Conservation (phyloP, 2,888 invertebrate species). For the Balanococcus diminutus region DNA sequence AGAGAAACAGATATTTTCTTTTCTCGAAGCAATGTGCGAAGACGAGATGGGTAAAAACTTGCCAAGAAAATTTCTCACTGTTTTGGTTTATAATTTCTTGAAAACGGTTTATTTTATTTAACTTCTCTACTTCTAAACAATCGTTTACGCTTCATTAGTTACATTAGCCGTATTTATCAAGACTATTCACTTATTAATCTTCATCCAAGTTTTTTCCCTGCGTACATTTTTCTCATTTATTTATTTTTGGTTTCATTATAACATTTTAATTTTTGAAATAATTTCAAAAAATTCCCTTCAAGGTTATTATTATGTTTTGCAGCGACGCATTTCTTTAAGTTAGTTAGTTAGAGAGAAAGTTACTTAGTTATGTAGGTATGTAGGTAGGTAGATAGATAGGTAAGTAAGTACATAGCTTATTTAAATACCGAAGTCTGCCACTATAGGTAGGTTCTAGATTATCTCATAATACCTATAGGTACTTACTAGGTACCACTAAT, state of each 20-base stretch:
- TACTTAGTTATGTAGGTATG: too few species aligned
- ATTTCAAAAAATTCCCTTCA: background rate
- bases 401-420: too few species aligned
- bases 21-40: conserved; percentile 30
- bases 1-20: conserved; percentile 44
- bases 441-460: too few species aligned
- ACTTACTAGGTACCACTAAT: too few species aligned
- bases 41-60: conserved; percentile 45
- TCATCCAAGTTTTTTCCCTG: conserved; percentile 28
- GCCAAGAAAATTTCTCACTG: conserved; percentile 52
- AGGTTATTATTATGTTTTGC: background rate
- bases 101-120: conserved; percentile 51
- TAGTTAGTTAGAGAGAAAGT: too few species aligned
- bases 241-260: background rate
- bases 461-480: too few species aligned
- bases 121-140: conserved; percentile 48
- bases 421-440: too few species aligned
- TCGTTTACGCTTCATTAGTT: conserved; percentile 52
- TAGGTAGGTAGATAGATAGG: too few species aligned
- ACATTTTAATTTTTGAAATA: background rate
- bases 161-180: conserved; percentile 44
- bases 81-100: conserved; percentile 53
- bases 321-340: background rate
- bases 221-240: background rate
- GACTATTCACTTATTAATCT: conserved; percentile 40